Evolutionary conservation across 2,113 vertebrate species (phyloP), one percentile per base, ranked within the genome.

Genomic region (Pterocles burchelli): DNA sequence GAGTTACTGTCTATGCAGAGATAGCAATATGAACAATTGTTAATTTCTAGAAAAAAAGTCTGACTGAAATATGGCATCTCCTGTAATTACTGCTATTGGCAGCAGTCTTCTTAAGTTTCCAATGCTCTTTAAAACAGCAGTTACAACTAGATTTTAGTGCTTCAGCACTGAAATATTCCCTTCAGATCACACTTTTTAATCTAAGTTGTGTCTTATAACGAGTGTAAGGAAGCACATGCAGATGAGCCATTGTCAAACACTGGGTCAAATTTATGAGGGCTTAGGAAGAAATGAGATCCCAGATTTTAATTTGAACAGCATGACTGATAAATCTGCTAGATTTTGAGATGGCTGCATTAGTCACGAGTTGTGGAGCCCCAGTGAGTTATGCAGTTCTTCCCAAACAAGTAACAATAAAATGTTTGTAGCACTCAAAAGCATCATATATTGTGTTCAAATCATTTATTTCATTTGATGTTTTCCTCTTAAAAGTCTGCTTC

Each of bases 341-440:
- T 89, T 73, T 86, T 59, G 85, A 92, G 88, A 94, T 85, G 93
- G 70, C 78, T 93, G 54, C 89, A 67, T 95, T 92, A 96, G 54
- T 96, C 80, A 81, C 67, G 62, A 88, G 68, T 85, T 91, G 76
- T 78, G 80, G 72, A 95, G 76, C 84, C 76, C 90, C 34, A 43
- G 75, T 89, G 90, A 94, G 55, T 94, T 94, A 87, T 57, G 45
- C 77, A 72, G 88, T 59, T 96, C 94, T 94, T 96, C 87, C 70
- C 88, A 93, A 91, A 96, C 84, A 88, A 93, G 90, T 73, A 83
- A 96, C 85, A 88, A 54, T 94, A 96, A 97, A 94, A 88, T 43
- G 87, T 96, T 96, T 93, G 96, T 71, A 85, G 75, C 36, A 78
- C 88, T 88, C 91, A 16, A 90, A 96, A 94, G 87, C 67, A 87